Evolutionary conservation across 1,140 invertebrate genomes (phyloP), one percentile per base, ranked within the genome.

Genomic region (Drosophila dunni): DNA sequence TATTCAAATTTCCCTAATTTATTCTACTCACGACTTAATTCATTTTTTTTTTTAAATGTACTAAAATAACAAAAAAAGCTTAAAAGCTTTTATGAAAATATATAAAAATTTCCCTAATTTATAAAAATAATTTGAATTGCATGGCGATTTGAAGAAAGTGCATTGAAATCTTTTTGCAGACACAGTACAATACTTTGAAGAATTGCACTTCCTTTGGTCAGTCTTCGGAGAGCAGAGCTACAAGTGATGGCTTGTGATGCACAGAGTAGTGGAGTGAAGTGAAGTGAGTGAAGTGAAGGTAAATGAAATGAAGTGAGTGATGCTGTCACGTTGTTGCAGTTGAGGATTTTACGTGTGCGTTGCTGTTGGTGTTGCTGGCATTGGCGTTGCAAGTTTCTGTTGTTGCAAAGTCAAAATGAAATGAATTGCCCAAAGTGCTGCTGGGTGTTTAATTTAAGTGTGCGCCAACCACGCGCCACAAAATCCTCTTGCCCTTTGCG

Each of bases 401-500:
- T 64, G 53, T 64, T 64, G 66, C 7, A 38, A 3, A 54, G 34
- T 51, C 62, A 45, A 66, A 76, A 70, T 61, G 79, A 82, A 88
- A 86, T 88, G 68, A 82, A 88, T 88, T 83, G 83, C 68, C 68
- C 69, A 76, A 68, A 84, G 81, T 83, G 81, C 77, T 75, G 70
- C 50, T 67, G 82, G 66, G 75, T 85, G 81, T 85, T 85, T 85
- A 86, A 85, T 86, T 81, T 85, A 86, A 85, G 82, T 86, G 81
- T 45, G 66, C 58, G 54, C 38, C 68, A 71, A 48, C 54, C 24
- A 36, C 64, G 76, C 67, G 57, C 53, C 44, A 42, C 57, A 36
- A 64, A 73, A 36, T 45, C 68, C 45, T 24, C 57, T 48, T n/a
- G 33, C 48, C 24, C 20, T 3, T 46, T 38, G 36, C 67, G 57